Evolutionary conservation across 2,113 vertebrate genomes (phyloP).

Genomic region (Myrmecophaga tridactyla): DNA sequence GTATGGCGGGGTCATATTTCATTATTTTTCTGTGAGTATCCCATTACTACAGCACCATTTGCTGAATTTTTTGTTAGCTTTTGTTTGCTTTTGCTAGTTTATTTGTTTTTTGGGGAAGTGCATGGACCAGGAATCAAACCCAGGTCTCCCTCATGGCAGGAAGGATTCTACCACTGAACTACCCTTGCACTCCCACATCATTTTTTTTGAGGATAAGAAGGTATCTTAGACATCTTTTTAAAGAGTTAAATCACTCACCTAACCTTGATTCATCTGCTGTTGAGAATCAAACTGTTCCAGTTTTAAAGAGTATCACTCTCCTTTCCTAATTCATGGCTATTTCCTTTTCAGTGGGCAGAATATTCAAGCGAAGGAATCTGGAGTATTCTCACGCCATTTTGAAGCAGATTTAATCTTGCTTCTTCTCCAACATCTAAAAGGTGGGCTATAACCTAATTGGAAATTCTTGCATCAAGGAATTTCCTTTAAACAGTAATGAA

Average conservation of each 20-base stretch:
- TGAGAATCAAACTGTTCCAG: background rate
- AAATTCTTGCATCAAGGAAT: constrained; percentile 61
- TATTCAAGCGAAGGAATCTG: constrained; percentile 14
- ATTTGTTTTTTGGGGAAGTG: too few species aligned
- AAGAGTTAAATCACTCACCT: background rate
- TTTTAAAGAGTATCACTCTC: background rate
- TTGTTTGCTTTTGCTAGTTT: too few species aligned
- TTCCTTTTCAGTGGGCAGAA: background rate
- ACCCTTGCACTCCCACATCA: too few species aligned
- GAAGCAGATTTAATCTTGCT: background rate
- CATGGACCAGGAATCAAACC: too few species aligned
- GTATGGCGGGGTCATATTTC: too few species aligned
- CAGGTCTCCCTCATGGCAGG: too few species aligned
- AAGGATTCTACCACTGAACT: too few species aligned
- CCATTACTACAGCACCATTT: too few species aligned
- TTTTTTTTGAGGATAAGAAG: background rate
- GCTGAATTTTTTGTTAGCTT: too few species aligned
- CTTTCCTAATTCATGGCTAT: background rate
- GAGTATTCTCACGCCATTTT: constrained; percentile 17
- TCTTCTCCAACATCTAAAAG: constrained; percentile 33
- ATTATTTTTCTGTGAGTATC: too few species aligned
- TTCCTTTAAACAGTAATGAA: constrained; percentile 64
- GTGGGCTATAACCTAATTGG: constrained; percentile 24
- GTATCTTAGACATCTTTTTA: background rate
- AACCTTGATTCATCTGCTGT: background rate